Conservation (phyloP, 1,140 invertebrate species). For the Drosophila neocordata region DNA sequence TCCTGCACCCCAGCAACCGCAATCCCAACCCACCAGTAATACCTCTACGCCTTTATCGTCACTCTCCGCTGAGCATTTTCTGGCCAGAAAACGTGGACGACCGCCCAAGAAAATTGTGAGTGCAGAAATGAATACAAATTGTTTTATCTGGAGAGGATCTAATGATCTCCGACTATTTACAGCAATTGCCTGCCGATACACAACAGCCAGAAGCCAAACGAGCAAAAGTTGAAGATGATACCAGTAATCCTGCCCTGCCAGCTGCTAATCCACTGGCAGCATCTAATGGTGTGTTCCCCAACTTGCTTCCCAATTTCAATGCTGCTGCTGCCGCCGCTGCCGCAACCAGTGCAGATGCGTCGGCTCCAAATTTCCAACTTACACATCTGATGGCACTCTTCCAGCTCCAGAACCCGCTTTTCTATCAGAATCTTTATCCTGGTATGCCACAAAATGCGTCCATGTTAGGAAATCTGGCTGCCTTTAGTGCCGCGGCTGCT, state of each 20-base stretch:
- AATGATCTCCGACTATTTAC: background rate
- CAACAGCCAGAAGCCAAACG: slow-evolving; percentile 61
- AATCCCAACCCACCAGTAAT: slow-evolving; percentile 24
- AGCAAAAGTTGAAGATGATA: slow-evolving; percentile 46
- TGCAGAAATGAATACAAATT: background rate
- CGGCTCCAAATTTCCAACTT: slow-evolving; percentile 72
- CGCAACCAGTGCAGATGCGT: slow-evolving; percentile 49
- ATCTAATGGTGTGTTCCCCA: slow-evolving; percentile 33
- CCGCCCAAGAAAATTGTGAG: slow-evolving; percentile 82
- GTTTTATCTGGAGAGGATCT: background rate
- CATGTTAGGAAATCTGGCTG: slow-evolving; percentile 64
- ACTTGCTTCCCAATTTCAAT: slow-evolving; percentile 57
- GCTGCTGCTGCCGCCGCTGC: slow-evolving; percentile 42
- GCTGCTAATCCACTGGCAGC: slow-evolving; percentile 19
- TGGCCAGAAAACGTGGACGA: slow-evolving; percentile 73
- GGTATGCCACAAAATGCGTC: slow-evolving; percentile 54
- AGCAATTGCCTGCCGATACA: slow-evolving; percentile 69
- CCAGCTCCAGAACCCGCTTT: slow-evolving; percentile 79
- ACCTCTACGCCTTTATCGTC: slow-evolving; percentile 75
- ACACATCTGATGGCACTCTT: slow-evolving; percentile 79
- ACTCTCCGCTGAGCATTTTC: slow-evolving; percentile 73
- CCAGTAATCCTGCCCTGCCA: slow-evolving; percentile 28
- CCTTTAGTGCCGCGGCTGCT: slow-evolving; percentile 66
- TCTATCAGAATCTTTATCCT: slow-evolving; percentile 80
- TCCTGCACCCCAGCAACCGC: slow-evolving; percentile 14